A percentile compares a stretch with the other conserved stretches of the same genome.
These are phyloP conservation scores for Mesitornis unicolor DNA, from an alignment of 2,113 vertebrate species.

Conservation along the genomic window DNA sequence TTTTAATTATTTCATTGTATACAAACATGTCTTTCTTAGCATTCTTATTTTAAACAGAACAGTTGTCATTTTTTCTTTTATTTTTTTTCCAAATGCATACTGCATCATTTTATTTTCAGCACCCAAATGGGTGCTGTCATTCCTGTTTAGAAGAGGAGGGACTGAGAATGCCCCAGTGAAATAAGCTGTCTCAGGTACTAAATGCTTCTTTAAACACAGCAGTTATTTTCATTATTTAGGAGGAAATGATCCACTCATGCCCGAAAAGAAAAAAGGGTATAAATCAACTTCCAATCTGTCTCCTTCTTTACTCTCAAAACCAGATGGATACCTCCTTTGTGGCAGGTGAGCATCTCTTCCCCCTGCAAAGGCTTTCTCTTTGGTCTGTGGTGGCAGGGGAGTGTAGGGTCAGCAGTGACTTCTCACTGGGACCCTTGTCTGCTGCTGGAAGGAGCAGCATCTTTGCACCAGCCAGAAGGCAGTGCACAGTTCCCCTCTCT, in stretches of 20 bases:
- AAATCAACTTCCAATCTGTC: neutral
- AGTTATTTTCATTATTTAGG: neutral
- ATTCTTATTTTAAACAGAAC: neutral
- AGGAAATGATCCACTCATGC: neutral
- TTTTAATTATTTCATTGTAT: neutral
- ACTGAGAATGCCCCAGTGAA: neutral
- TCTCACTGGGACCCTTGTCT: neutral
- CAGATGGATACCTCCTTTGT: neutral
- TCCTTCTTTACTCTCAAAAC: neutral
- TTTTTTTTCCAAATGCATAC: neutral
- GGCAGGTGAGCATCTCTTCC: neutral
- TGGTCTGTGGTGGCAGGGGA: accelerated
- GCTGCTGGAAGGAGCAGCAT: neutral
- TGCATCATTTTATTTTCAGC: neutral
- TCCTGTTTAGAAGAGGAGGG: neutral
- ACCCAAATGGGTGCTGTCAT: neutral
- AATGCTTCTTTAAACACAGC: neutral
- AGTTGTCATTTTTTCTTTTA: neutral
- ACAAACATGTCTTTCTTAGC: neutral
- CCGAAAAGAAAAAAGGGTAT: neutral
- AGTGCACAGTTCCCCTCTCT: neutral
- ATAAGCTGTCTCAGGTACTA: neutral
- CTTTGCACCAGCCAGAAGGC: neutral
- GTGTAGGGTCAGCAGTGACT: neutral
- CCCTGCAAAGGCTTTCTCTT: neutral